Conservation (phyloP, 2,113 vertebrate species). For the Etheostoma spectabile region DNA sequence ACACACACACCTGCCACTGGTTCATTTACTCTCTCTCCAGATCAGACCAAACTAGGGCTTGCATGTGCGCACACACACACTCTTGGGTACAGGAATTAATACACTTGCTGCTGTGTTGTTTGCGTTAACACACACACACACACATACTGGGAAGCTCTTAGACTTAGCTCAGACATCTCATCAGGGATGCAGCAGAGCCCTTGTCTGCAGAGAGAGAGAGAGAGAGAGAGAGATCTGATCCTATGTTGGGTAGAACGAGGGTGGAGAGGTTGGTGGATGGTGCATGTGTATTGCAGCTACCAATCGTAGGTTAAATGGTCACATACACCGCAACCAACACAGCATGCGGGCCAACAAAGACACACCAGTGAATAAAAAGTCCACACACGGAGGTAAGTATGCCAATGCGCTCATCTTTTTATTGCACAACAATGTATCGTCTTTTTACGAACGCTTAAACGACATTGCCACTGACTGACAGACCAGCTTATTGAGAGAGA, state of each 20-base stretch:
- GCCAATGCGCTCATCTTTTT: conserved; percentile 91
- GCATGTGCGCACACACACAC: conserved; percentile 28
- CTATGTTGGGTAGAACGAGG: conserved; percentile 56
- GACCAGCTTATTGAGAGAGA: conserved; percentile 84
- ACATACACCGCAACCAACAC: neutral
- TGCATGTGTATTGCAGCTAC: conserved; percentile 38
- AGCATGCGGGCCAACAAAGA: conserved; percentile 4
- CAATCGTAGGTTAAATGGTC: conserved; percentile 36
- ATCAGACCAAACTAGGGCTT: conserved; percentile 55
- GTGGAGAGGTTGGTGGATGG: conserved; percentile 46
- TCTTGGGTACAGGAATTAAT: conserved; percentile 55
- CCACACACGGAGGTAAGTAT: conserved; percentile 72
- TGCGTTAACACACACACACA: conserved; percentile 36
- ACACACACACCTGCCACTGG: conserved; percentile 34
- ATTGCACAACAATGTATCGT: conserved; percentile 91
- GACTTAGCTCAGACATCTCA: conserved; percentile 83
- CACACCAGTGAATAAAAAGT: conserved; percentile 60
- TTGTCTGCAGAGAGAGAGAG: conserved; percentile 74
- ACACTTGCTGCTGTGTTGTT: conserved; percentile 41
- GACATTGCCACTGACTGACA: conserved; percentile 85
- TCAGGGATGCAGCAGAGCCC: conserved; percentile 84
- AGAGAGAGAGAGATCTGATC: conserved; percentile 60
- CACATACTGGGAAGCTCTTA: conserved; percentile 57
- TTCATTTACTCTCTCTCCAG: conserved; percentile 66
- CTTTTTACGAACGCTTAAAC: conserved; percentile 84